A percentile compares a stretch with the other conserved stretches of the same genome.
Evolutionary conservation across 2,113 vertebrate species (phyloP).

Genomic region (Echinops telfairi): DNA sequence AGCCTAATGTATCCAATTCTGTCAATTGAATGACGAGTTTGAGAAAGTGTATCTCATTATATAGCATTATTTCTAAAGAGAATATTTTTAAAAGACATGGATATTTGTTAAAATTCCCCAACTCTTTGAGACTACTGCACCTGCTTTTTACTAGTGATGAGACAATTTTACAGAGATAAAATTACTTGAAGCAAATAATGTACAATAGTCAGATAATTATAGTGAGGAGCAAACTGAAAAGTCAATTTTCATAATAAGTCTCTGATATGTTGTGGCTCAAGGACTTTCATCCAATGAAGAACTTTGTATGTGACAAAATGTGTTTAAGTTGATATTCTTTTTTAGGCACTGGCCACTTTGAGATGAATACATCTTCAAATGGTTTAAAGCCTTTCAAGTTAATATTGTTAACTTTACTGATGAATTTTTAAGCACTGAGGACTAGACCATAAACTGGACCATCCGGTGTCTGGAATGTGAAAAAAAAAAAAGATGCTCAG

Average conservation of each 20-base stretch:
- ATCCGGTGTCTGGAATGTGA: background rate
- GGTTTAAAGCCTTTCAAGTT: background rate
- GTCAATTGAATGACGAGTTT: background rate
- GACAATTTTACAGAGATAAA: background rate
- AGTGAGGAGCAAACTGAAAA: conserved; percentile 64
- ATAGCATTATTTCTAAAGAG: conserved; percentile 23
- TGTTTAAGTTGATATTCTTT: conserved; percentile 54
- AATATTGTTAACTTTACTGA: conserved; percentile 48
- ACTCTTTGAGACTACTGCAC: background rate
- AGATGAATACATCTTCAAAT: conserved; percentile 26
- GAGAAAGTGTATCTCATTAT: background rate
- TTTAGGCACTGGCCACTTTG: background rate
- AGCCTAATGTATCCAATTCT: background rate
- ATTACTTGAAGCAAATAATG: conserved; percentile 36
- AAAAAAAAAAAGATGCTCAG: background rate
- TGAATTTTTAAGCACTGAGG: background rate
- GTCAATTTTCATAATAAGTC: conserved; percentile 58
- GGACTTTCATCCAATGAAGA: conserved; percentile 56
- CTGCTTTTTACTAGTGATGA: conserved; percentile 32
- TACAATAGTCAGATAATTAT: background rate
- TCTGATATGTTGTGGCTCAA: conserved; percentile 37
- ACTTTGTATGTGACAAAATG: conserved; percentile 37
- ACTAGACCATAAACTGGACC: background rate
- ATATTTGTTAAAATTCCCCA: background rate
- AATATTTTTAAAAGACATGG: background rate